Base-by-base conservation (phyloP, 2,797 vertebrate genomes). In the Sebastes paucispinis region DNA sequence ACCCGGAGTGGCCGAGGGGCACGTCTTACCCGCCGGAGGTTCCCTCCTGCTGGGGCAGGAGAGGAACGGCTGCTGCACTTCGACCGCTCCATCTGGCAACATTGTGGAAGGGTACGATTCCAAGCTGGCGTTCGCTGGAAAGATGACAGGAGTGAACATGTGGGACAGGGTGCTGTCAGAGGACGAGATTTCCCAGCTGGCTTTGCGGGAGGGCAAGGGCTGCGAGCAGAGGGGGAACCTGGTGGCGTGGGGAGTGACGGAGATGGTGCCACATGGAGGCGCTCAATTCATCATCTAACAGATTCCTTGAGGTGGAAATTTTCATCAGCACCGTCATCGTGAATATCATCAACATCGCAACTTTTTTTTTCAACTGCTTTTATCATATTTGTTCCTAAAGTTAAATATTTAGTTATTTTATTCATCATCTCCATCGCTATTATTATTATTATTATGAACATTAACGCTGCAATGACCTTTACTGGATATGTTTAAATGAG, bases 61-160 rank as follows among this genome's bases (percentile, higher is more conserved):
- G 77, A 97, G 94, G 86, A 97, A 97, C 0, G 96, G 96, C 69
- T 98, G 97, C 93, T 97, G 97, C 39, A 55, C 73, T 50, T 16
- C 5, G 13, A 47, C 83, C 11, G n/a, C 82, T 50, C 68, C 67
- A 22, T 71, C 34, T 8, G 63, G 39, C 4, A 57, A 75, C 18
- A 78, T 93, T 12, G 91, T 94, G 5, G 91, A 6, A 32, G 88
- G 95, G 2, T 98, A 98, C 25, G 93, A 99, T 0, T 92, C 96
- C 9, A 94, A 96, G 8, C 86, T 97, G 77, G 96, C 97, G 9
- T 99, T 99, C 78, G 94, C 96, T 0, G 98, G 98, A 59, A 98
- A 96, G 91, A 94, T 99, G 93, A 98, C 97, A 0, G 98, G 96
- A 62, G 97, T 99, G 75, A 99, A 99, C 89, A 85, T 98, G 91